These are phyloP conservation scores for Vultur gryphus DNA, from an alignment of 2,797 vertebrate species.

Conservation along the genomic window DNA sequence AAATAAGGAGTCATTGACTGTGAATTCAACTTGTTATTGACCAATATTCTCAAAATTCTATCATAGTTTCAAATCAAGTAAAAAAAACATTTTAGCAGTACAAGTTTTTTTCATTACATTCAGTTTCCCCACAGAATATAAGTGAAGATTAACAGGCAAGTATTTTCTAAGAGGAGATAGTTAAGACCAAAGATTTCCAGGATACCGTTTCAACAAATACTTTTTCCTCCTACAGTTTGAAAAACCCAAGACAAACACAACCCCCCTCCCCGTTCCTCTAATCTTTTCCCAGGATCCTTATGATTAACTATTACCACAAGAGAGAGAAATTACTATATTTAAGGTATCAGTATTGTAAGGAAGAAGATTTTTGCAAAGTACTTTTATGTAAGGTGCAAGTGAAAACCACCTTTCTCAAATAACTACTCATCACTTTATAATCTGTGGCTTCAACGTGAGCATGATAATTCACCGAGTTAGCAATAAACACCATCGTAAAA, in stretches of 20 bases:
- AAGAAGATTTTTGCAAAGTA: not conserved
- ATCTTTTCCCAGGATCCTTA: not conserved
- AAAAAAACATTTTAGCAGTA: not conserved
- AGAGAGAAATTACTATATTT: not conserved
- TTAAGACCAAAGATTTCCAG: not conserved
- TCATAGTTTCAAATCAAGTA: not conserved
- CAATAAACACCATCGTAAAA: slow-evolving; percentile 75
- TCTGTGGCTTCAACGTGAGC: slow-evolving; percentile 50
- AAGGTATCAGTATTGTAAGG: not conserved
- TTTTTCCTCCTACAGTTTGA: not conserved
- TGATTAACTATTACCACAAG: not conserved
- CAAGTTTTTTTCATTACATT: not conserved
- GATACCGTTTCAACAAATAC: not conserved
- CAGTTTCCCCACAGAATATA: not conserved
- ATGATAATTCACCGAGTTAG: slow-evolving; percentile 57
- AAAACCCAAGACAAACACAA: not conserved
- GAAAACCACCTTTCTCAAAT: slow-evolving; percentile 65
- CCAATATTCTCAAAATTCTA: not conserved
- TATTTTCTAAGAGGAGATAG: not conserved
- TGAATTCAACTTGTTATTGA: not conserved
- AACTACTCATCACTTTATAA: slow-evolving; percentile 71
- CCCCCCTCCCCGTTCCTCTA: too few relatives aligned
- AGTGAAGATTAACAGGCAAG: not conserved
- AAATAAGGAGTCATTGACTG: not conserved
- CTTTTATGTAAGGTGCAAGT: not conserved